Evolutionary conservation across 2,888 invertebrate species (phyloP).

Genomic region (Lucinisca nassula): DNA sequence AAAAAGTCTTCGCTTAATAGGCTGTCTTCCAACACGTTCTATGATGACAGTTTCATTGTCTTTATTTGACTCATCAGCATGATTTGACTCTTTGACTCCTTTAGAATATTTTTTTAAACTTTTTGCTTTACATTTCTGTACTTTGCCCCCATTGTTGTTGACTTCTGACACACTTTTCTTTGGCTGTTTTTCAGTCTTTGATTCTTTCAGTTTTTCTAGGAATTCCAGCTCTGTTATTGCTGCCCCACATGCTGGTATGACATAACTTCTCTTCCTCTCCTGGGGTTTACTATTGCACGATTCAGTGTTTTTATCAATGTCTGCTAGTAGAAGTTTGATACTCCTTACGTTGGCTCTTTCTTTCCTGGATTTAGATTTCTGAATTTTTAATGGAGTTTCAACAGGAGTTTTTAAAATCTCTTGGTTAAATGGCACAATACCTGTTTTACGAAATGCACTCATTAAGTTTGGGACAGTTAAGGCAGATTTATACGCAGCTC

Average conservation of each 20-base stretch:
- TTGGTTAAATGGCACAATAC: constrained; percentile 45
- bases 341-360: constrained; percentile 33
- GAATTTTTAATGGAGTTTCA: constrained; percentile 9
- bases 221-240: constrained; percentile 42
- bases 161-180: not conserved
- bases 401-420: constrained; percentile 1
- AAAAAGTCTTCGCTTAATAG: not conserved
- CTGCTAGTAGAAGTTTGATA: constrained; percentile 33
- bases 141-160: no score
- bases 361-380: constrained; percentile 3
- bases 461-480: constrained; percentile 2
- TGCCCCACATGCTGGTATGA: constrained; percentile 43
- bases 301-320: constrained; percentile 10
- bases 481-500: not conserved
- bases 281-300: not conserved
- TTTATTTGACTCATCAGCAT: no score
- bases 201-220: constrained; percentile 14
- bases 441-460: constrained; percentile 30
- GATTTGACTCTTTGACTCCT: no score
- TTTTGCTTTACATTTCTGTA: constrained; percentile 11
- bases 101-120: not conserved
- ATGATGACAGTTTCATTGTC: no score
- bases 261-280: constrained; percentile 4
- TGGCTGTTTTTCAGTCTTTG: constrained; percentile 6
- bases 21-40: not conserved